phyloP scores from a whole-genome alignment of 2,888 invertebrate species.

The Lathronympha strigana region DNA sequence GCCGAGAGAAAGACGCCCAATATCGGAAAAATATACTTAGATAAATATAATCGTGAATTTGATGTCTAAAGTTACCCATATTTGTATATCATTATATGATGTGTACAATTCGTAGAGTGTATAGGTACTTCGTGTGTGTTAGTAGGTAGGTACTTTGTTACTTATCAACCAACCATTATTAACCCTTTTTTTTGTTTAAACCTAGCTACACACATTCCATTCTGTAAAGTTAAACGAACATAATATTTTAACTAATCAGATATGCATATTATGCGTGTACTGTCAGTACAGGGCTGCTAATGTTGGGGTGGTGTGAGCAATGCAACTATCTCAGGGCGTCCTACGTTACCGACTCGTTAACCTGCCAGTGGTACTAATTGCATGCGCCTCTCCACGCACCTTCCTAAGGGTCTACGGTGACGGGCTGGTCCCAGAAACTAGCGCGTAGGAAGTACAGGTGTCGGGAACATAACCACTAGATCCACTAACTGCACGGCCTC shows the following conservation, averaged over 20 bases:
- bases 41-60: slow-evolving; percentile 63
- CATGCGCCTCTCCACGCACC: slow-evolving; percentile 69
- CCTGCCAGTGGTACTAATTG: slow-evolving; percentile 55
- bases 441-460: slow-evolving; percentile 14
- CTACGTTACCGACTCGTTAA: slow-evolving; percentile 45
- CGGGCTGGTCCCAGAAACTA: slow-evolving; percentile 12
- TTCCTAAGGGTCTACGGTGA: slow-evolving; percentile 28
- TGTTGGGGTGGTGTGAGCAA: slow-evolving; percentile 23
- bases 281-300: slow-evolving; percentile 15
- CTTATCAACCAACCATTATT: slow-evolving; percentile 23
- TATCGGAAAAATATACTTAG: slow-evolving; percentile 57
- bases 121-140: slow-evolving; percentile 28
- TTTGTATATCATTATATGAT: slow-evolving; percentile 39
- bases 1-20: slow-evolving; percentile 67
- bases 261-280: not conserved
- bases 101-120: slow-evolving; percentile 33
- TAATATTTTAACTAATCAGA: not conserved
- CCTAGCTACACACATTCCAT: slow-evolving; percentile 10
- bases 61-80: slow-evolving; percentile 64
- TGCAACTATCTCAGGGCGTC: not conserved
- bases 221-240: not conserved
- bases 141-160: slow-evolving; percentile 26
- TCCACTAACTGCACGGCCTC: slow-evolving; percentile 43
- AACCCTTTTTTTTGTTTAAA: slow-evolving; percentile 8
- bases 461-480: slow-evolving; percentile 33